Percentiles rank a stretch among this genome's conserved stretches.
phyloP scores from a whole-genome alignment of 2,797 vertebrate genomes.

The Paguma larvata region DNA sequence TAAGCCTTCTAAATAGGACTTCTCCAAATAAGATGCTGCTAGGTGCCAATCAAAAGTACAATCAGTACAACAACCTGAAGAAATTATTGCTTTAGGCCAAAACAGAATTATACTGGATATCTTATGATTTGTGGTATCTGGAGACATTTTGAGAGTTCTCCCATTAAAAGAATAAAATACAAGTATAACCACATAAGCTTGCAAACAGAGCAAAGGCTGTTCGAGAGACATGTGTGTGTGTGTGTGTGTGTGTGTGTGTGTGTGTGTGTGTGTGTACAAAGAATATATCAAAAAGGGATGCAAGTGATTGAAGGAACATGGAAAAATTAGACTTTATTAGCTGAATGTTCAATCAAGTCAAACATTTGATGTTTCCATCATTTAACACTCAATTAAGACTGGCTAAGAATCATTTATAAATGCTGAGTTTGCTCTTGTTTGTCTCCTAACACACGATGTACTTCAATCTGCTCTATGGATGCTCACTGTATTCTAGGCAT shows the following conservation, averaged over 20 bases:
- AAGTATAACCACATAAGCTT: conserved; percentile 59
- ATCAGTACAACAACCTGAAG: conserved; percentile 60
- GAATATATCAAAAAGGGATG: conserved; percentile 23
- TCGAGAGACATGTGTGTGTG: background rate
- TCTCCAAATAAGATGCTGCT: conserved; percentile 7
- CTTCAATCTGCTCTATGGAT: background rate
- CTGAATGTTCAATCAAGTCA: conserved; percentile 39
- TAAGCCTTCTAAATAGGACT: background rate
- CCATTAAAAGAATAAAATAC: conserved; percentile 63
- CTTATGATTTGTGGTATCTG: conserved; percentile 65
- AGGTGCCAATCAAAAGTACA: conserved; percentile 61
- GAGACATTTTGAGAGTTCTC: conserved; percentile 66
- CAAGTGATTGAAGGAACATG: conserved; percentile 63
- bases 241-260: too few relatives aligned
- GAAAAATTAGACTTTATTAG: conserved; percentile 60
- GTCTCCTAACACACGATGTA: conserved; percentile 34
- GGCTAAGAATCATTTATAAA: conserved; percentile 63
- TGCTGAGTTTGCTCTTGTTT: conserved; percentile 52
- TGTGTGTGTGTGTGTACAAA: background rate
- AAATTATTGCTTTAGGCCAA: conserved; percentile 67
- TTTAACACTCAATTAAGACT: conserved; percentile 55
- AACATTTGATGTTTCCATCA: conserved; percentile 58
- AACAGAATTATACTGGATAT: conserved; percentile 77
- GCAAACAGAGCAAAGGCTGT: conserved; percentile 72
- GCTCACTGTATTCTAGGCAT: background rate